Evolutionary conservation across 2,113 vertebrate genomes (phyloP), one percentile per base, ranked within the genome.

Genomic region (Scatophagus argus): DNA sequence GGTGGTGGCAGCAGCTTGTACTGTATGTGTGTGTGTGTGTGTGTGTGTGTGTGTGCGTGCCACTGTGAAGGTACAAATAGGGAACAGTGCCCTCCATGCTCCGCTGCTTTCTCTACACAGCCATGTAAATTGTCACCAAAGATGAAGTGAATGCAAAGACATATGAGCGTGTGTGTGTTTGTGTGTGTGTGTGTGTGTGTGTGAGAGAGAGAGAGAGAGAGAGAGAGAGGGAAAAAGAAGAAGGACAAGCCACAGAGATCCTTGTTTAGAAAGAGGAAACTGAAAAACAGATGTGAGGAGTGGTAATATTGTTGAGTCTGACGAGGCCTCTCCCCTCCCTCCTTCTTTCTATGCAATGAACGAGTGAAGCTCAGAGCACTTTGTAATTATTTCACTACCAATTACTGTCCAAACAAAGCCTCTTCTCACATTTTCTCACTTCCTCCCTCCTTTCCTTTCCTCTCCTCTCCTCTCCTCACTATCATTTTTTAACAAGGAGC

Each of bases 401-500:
- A 90, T 87, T 89, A 87, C 70, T 79, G 79, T 82, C 78, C 47
- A 88, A 83, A 91, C 83, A 85, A 86, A 85, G 61, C 67, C 74
- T 63, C 56, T 77, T 25, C 77, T 63, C 65, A 51, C 62, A 66
- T 79, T 49, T 65, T 74, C 55, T 58, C 6, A 64, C 68, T 46
- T 64, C 34, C 73, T 68, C 36, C 32, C 69, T 49, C 46, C 19
- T 44, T 6, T n/a, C 23, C 38, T 72, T 46, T 51, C 29, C 58
- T 79, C 54, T 69, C 65, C 34, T 47, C 41, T 44, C 27, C 38
- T 62, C 67, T 74, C 70, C 58, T 79, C 63, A 34, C 83, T 51
- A 85, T 89, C 75, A 79, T 84, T 89, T 90, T n/a, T 88, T 85
- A 90, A 92, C 79, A 79, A 88, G 89, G 75, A 77, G 75, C 89